phyloP scores from a whole-genome alignment of 2,113 vertebrate species.

The Misgurnus anguillicaudatus region DNA sequence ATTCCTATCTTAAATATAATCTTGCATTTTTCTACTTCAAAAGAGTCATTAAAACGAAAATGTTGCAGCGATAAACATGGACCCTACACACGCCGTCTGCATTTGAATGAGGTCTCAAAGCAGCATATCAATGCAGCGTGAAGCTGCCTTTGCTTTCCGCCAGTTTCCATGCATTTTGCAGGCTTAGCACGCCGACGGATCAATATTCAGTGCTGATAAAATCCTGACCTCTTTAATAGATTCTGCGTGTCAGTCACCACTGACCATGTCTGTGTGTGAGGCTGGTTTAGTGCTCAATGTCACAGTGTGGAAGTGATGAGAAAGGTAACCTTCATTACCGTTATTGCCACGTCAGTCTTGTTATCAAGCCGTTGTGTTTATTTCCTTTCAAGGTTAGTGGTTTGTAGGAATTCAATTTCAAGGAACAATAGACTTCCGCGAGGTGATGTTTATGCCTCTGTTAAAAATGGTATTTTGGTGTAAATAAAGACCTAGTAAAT shows the following conservation, averaged over 20 bases:
- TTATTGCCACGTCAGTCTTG: constrained; percentile 3
- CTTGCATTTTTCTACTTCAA: neutral
- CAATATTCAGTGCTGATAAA: constrained; percentile 59
- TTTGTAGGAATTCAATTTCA: constrained; percentile 35
- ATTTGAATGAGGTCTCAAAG: neutral
- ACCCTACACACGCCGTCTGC: neutral
- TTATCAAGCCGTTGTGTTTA: constrained; percentile 25
- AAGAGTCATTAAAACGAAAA: constrained; percentile 2
- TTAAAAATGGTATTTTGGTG: constrained; percentile 23
- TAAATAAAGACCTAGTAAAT: constrained; percentile 4
- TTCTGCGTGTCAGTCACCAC: constrained; percentile 60
- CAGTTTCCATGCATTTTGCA: constrained; percentile 62
- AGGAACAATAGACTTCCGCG: constrained; percentile 2
- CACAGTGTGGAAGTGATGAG: constrained; percentile 1
- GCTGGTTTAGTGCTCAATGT: neutral
- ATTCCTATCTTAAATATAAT: too few relatives aligned
- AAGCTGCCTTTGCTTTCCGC: constrained; percentile 31
- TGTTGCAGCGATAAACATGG: neutral
- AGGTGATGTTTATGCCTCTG: neutral
- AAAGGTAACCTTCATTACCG: constrained; percentile 16
- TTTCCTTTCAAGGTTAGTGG: constrained; percentile 21
- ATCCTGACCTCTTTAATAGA: constrained; percentile 62
- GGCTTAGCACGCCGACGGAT: constrained; percentile 53
- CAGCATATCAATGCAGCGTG: neutral
- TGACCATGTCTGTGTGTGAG: constrained; percentile 41